Conservation (phyloP, 2,113 vertebrate genomes). For the Nyctereutes procyonoides region DNA sequence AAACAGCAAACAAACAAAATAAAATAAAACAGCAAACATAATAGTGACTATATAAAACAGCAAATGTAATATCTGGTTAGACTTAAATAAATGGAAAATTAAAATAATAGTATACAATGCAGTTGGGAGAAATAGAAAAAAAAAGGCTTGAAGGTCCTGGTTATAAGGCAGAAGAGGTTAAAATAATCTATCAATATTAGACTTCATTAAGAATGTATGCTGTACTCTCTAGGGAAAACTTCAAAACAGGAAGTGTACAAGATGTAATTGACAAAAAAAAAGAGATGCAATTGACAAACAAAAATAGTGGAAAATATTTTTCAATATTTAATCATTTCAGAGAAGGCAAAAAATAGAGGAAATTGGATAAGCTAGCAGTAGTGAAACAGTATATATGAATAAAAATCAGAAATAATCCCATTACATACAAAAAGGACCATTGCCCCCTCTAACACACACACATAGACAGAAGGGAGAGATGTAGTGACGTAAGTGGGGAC, state of each 20-base stretch:
- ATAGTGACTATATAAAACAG: background rate
- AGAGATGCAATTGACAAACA: background rate
- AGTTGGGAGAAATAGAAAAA: background rate
- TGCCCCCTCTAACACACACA: background rate
- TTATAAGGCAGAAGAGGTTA: background rate
- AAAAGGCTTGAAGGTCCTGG: background rate
- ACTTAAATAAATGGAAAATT: background rate
- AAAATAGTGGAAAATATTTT: background rate
- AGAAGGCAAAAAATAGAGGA: background rate
- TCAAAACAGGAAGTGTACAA: background rate
- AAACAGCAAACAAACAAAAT: background rate
- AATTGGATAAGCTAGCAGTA: background rate
- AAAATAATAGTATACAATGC: background rate
- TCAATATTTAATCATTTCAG: background rate
- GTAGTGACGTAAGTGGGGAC: no score
- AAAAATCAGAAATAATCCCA: background rate
- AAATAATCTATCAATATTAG: background rate
- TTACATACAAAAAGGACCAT: background rate
- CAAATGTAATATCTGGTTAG: background rate
- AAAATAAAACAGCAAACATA: background rate
- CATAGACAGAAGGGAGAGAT: no score
- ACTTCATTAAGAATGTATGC: background rate
- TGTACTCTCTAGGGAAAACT: background rate
- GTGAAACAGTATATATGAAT: background rate
- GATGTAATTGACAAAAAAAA: background rate